Evolutionary conservation across 1,140 invertebrate species (phyloP), one percentile per base, ranked within the genome.

Genomic region (Wasmannia auropunctata): DNA sequence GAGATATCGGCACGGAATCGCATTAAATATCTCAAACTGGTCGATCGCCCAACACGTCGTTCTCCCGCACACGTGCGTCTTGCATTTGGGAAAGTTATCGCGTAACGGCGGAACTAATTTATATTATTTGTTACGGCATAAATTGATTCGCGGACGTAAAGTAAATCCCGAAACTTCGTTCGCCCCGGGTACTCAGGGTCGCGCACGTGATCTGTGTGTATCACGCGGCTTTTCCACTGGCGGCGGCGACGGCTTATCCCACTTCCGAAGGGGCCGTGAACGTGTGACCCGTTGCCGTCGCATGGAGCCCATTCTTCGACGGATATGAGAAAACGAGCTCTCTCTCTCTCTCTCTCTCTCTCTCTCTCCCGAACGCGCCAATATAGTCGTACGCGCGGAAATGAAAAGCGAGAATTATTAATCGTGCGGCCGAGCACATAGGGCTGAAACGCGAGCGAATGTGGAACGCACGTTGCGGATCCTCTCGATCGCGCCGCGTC

Each of bases 181-280:
- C 88, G 51, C 56, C 58, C 72, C n/a, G n/a, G n/a, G 75, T 86
- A 81, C 28, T 10, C 16, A n/a, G 46, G 69, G 58, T 16, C 60
- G 74, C 74, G 74, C 51, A 90, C 88, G 88, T 89, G 88, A 89
- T 89, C 88, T 69, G 88, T 89, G 49, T 90, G 69, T 90, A 85
- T 89, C 60, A 37, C 28, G n/a, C n/a, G 54, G 51, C 83, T 75
- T 75, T 75, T 62, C 85, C 67, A 65, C 22, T 79, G 79, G 54
- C 85, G 87, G 31, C 84, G 88, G 34, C 56, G 60, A 63, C 76
- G 79, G 87, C 88, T 90, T 90, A 89, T 87, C 67, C 88, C 34
- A 79, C 79, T 80, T 90, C 40, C 67, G 88, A 90, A 90, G 65
- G 19, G 37, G 79, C 72, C 62, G 40, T 5, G 85, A 90, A 87